Conservation (phyloP, 2,888 invertebrate species). For the Blomia tropicalis region DNA sequence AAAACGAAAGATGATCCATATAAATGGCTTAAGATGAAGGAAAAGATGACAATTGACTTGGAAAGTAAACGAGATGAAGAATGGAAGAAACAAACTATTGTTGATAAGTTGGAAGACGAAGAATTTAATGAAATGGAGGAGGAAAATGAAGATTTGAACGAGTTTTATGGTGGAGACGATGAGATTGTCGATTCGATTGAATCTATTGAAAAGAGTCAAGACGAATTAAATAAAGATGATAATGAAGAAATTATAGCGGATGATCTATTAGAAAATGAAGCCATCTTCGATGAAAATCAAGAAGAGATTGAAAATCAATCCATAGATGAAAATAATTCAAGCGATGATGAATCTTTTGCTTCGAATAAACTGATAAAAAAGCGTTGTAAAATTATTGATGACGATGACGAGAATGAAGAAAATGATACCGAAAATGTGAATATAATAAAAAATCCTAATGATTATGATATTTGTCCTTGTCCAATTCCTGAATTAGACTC, state of each 20-base stretch:
- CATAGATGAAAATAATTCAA: neutral
- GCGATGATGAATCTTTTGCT: neutral
- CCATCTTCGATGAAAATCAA: neutral
- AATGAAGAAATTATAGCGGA: too few species aligned
- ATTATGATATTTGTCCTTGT: neutral
- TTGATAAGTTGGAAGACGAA: neutral
- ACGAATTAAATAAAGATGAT: neutral
- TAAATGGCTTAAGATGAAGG: neutral
- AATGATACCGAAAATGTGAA: neutral
- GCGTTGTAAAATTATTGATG: neutral
- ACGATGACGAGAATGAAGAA: neutral
- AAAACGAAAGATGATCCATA: neutral
- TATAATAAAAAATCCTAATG: neutral
- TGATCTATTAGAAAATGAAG: too few species aligned
- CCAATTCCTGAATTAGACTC: neutral
- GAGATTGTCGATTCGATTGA: neutral
- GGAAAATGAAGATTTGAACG: neutral
- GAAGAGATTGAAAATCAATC: neutral
- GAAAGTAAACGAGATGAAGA: conserved; percentile 4
- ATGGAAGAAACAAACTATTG: neutral
- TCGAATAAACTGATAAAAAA: neutral
- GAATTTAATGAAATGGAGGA: neutral
- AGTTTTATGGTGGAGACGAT: conserved; percentile 2
- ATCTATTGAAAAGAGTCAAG: neutral
- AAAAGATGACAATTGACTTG: conserved; percentile 4